phyloP scores from a whole-genome alignment of 2,797 vertebrate species.

The Hyperoplus lanceolatus region DNA sequence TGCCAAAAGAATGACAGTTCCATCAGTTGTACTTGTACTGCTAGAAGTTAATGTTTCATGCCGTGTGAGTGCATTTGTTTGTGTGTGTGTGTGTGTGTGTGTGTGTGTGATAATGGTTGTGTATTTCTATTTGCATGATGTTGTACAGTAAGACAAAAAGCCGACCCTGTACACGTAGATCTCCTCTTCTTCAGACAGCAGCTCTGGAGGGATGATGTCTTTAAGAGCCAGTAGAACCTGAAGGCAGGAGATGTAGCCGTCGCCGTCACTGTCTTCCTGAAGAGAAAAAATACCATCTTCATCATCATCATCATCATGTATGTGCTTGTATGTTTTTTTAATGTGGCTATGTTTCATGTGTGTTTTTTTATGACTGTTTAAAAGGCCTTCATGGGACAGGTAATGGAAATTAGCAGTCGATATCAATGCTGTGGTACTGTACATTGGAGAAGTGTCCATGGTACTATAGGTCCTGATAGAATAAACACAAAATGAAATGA shows the following conservation, averaged over 20 bases:
- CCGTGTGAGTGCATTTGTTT: not conserved
- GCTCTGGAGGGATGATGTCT: conserved; percentile 78
- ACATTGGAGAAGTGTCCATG: too few species aligned
- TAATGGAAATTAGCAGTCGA: too few species aligned
- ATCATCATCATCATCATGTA: not conserved
- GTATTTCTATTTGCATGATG: not conserved
- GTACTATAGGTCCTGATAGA: too few species aligned
- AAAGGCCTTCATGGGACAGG: not conserved
- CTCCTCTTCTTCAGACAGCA: conserved; percentile 87
- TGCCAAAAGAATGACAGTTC: not conserved
- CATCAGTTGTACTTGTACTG: not conserved
- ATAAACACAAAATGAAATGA: too few species aligned
- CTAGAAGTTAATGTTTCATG: too few species aligned
- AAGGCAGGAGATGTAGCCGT: conserved; percentile 84
- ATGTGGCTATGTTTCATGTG: too few species aligned
- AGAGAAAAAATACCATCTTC: conserved; percentile 18
- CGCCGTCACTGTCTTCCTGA: conserved; percentile 82
- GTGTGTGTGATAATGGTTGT: not conserved
- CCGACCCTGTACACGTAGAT: conserved; percentile 85
- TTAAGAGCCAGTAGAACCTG: conserved; percentile 85
- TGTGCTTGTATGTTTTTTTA: not conserved
- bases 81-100: not conserved
- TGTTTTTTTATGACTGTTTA: not conserved
- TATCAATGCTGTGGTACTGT: too few species aligned
- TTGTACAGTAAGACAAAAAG: not conserved